These are phyloP conservation scores for Numenius arquata DNA, from an alignment of 2,113 vertebrate genomes.

Conservation along the genomic window DNA sequence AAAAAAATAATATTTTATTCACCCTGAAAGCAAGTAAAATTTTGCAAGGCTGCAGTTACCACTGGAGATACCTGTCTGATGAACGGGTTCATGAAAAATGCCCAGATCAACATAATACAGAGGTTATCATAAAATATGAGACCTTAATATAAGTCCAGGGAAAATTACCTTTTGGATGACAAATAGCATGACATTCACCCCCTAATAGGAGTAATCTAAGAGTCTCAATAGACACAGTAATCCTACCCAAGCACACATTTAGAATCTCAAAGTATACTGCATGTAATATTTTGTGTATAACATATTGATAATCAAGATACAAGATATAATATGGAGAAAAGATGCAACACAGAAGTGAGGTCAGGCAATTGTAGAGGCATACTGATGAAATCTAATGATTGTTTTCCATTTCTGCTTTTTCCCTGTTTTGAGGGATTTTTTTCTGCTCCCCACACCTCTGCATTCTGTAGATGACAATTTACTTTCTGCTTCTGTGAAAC, in stretches of 20 bases:
- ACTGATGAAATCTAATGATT: background rate
- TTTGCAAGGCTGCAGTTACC: constrained; percentile 3
- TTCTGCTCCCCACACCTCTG: background rate
- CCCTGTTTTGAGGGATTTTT: background rate
- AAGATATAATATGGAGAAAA: background rate
- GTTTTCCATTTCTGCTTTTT: background rate
- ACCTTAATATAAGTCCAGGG: constrained; percentile 37
- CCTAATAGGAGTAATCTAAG: constrained; percentile 47
- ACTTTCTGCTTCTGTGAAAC: background rate
- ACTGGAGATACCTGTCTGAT: background rate
- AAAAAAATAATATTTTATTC: background rate
- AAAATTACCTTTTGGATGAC: constrained; percentile 51
- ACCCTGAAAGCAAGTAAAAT: background rate
- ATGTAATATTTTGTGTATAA: constrained; percentile 38
- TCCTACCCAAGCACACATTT: background rate
- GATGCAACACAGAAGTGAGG: background rate
- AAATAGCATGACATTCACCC: constrained; percentile 36
- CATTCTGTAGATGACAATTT: background rate
- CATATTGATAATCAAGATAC: constrained; percentile 11
- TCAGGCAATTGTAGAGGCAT: background rate
- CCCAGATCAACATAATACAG: constrained; percentile 32
- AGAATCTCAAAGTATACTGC: constrained; percentile 11
- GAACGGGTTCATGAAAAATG: constrained; percentile 34
- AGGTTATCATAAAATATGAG: constrained; percentile 44
- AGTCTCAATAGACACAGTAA: constrained; percentile 31